phyloP scores from a whole-genome alignment of 2,113 vertebrate species.

The Protobothrops flavoviridis region DNA sequence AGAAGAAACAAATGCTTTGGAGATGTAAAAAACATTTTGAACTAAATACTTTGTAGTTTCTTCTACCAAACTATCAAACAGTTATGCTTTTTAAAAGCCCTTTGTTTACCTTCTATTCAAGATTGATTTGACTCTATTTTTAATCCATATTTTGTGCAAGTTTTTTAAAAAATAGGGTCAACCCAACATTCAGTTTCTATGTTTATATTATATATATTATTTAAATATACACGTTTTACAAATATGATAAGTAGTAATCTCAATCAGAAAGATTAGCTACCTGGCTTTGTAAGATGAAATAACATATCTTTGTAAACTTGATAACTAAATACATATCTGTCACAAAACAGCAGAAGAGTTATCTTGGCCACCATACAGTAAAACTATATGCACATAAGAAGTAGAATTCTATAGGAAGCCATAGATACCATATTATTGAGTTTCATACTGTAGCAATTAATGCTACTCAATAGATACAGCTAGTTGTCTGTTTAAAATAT shows the following conservation, averaged over 20 bases:
- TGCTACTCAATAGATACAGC: not conserved
- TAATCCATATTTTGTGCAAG: slow-evolving; percentile 66
- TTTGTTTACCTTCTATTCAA: slow-evolving; percentile 47
- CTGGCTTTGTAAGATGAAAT: slow-evolving; percentile 56
- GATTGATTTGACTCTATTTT: slow-evolving; percentile 51
- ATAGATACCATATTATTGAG: not conserved
- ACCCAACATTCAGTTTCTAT: slow-evolving; percentile 61
- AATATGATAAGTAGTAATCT: slow-evolving; percentile 69
- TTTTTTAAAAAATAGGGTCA: slow-evolving; percentile 66
- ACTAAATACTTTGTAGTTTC: slow-evolving; percentile 38
- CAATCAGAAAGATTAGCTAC: slow-evolving; percentile 61
- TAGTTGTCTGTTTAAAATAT: not conserved
- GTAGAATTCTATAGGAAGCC: not conserved
- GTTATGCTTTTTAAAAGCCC: slow-evolving; percentile 40
- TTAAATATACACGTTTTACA: slow-evolving; percentile 54
- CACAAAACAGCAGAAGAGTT: slow-evolving; percentile 38
- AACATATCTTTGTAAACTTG: slow-evolving; percentile 58
- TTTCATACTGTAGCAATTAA: not conserved
- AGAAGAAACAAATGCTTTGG: slow-evolving; percentile 16
- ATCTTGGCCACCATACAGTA: slow-evolving; percentile 31
- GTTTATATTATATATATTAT: slow-evolving; percentile 71
- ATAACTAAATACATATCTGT: slow-evolving; percentile 53
- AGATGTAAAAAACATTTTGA: not conserved
- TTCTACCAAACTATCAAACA: slow-evolving; percentile 39
- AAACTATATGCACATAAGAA: not conserved